Percentiles rank a stretch among this genome's conserved stretches.
Evolutionary conservation across 2,888 invertebrate species (phyloP).

Genomic region (Chrysomela aeneicollis): DNA sequence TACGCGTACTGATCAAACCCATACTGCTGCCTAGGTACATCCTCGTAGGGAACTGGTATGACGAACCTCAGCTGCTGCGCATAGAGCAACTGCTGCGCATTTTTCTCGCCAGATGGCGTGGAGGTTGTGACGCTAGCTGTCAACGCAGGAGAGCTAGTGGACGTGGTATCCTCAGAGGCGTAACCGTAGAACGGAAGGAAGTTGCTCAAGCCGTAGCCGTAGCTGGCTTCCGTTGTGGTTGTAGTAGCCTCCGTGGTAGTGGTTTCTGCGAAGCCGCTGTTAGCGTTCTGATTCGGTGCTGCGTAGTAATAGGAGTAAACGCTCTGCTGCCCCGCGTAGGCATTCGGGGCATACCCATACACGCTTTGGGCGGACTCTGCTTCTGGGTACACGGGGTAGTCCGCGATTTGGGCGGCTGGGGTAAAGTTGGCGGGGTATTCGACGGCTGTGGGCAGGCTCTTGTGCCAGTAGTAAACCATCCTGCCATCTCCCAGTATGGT

Average conservation of each 20-base stretch:
- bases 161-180: slow-evolving; percentile 28
- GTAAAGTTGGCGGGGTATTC: slow-evolving; percentile 27
- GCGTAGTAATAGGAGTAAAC: slow-evolving; percentile 12
- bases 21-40: slow-evolving; percentile 44
- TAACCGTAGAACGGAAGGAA: slow-evolving; percentile 39
- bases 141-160: slow-evolving; percentile 42
- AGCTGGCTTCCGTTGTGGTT: slow-evolving; percentile 32
- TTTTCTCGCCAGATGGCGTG: slow-evolving; percentile 35
- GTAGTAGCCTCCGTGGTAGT: slow-evolving; percentile 37
- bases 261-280: slow-evolving; percentile 15
- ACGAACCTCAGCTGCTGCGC: slow-evolving; percentile 56
- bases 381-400: background rate
- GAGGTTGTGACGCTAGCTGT: slow-evolving; percentile 40
- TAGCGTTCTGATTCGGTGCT: background rate
- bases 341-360: slow-evolving; percentile 9
- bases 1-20: slow-evolving; percentile 56
- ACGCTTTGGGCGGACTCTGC: background rate
- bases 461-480: slow-evolving; percentile 57
- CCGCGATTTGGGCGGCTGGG: background rate
- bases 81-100: slow-evolving; percentile 42
- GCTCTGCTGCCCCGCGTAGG: background rate
- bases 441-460: slow-evolving; percentile 52
- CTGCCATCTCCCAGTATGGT: slow-evolving; percentile 56
- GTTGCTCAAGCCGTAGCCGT: slow-evolving; percentile 36
- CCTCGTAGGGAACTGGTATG: slow-evolving; percentile 53